Conservation (phyloP, 2,113 vertebrate genomes). For the Anolis sagrei region DNA sequence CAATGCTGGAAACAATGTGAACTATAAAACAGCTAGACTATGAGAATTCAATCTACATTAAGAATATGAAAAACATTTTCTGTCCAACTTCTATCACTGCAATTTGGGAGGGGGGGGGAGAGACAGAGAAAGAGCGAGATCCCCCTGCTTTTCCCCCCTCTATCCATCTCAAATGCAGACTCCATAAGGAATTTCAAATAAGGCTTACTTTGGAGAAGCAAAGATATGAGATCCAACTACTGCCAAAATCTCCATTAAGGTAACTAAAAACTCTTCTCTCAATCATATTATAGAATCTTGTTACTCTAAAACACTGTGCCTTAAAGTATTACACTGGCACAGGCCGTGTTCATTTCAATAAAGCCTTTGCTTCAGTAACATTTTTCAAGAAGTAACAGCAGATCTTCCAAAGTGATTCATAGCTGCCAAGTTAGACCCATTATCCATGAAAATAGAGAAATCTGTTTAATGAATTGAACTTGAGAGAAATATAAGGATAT, state of each 20-base stretch:
- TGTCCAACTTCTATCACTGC: background rate
- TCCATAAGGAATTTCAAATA: slow-evolving; percentile 15
- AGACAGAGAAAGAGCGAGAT: no score
- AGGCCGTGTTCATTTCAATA: slow-evolving; percentile 6
- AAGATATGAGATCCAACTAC: background rate
- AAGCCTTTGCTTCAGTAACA: slow-evolving; percentile 22
- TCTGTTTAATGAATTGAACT: background rate
- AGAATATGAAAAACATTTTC: background rate
- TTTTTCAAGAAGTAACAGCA: slow-evolving; percentile 29
- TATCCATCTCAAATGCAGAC: background rate
- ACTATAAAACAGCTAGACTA: background rate
- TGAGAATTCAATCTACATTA: background rate
- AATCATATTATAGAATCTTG: background rate
- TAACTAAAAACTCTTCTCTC: background rate
- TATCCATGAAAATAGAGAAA: slow-evolving; percentile 22
- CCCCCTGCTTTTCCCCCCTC: background rate
- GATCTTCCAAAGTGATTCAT: slow-evolving; percentile 28
- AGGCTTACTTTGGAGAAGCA: background rate
- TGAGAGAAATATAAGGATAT: background rate
- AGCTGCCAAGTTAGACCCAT: slow-evolving; percentile 5
- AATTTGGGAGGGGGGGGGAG: no score
- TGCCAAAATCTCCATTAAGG: background rate
- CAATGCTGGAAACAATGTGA: background rate
- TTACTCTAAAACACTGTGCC: slow-evolving; percentile 15
- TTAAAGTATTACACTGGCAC: slow-evolving; percentile 36